Base-by-base conservation (phyloP, 2,797 vertebrate species). In the Australoheros facetus region DNA sequence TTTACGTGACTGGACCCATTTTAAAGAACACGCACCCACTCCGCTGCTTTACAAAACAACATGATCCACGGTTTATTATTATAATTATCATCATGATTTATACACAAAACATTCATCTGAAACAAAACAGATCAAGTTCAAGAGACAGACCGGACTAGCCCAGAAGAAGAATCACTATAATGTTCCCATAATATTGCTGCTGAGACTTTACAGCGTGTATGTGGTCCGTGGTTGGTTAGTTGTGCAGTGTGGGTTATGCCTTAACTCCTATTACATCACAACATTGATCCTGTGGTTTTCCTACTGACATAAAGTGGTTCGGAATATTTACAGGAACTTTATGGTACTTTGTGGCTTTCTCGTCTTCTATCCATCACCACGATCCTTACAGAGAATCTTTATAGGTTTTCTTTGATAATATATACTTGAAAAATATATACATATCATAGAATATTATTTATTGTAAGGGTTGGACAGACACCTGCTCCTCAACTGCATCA, bases 1-100 rank as follows among this genome's bases (percentile, higher is more conserved):
- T 64, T 70, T 42, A 14, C 11, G 9, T n/a, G 23, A 21, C 8
- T 5, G 64, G 10, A 69, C 10, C 26, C 26, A 51, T 54, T 56
- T 58, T 10, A 51, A 77, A 80, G 70, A 87, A 84, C 0, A 58
- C 73, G 55, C 79, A 39, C 80, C 84, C 82, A 93, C 84, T 73
- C 87, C 88, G 72, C 90, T 93, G 91, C 93, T 93, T 94, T 95
- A 95, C 87, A 92, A 96, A 95, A 94, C 87, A 87, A 91, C 59
- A 92, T 79, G 83, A 80, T 81, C 77, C 87, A 87, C 82, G 70
- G 53, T 93, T 95, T 95, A 94, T 94, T 94, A 19, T 57, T 64
- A 21, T 14, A 23, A 42, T 90, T 88, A 88, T 90, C 19, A 2
- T 32, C 54, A 81, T 75, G 73, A 82, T 53, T 84, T 77, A 89